A percentile compares a stretch with the other conserved stretches of the same genome.
phyloP scores from a whole-genome alignment of 2,888 invertebrate genomes.

The Agelastica alni region DNA sequence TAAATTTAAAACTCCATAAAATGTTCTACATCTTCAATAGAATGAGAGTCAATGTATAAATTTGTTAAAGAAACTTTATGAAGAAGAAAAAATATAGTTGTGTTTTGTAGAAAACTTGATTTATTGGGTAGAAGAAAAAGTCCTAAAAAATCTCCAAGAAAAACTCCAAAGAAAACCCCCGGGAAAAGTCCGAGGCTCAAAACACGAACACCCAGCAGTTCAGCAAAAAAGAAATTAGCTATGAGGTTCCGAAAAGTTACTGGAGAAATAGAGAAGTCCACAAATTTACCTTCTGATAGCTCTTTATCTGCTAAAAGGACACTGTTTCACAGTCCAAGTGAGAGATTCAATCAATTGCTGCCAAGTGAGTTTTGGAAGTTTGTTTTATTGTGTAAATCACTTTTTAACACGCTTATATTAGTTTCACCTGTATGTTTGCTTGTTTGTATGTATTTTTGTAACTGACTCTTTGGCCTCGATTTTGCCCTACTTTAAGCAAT shows the following conservation, averaged over 20 bases:
- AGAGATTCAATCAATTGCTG: constrained; percentile 35
- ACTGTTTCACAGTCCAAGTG: constrained; percentile 72
- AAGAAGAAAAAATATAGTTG: too few species aligned
- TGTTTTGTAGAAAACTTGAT: constrained; percentile 52
- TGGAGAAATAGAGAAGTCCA: constrained; percentile 41
- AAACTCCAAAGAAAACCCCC: constrained; percentile 59
- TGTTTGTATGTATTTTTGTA: too few species aligned
- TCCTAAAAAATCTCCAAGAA: constrained; percentile 45
- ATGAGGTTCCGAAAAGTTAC: constrained; percentile 45
- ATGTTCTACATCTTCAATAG: too few species aligned
- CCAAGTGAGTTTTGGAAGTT: constrained; percentile 44
- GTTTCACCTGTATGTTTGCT: too few species aligned
- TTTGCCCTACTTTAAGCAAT: too few species aligned
- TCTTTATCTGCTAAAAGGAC: constrained; percentile 64
- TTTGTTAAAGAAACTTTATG: too few species aligned
- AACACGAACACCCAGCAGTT: constrained; percentile 63
- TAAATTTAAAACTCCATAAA: too few species aligned
- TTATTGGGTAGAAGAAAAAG: constrained; percentile 48
- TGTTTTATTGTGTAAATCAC: too few species aligned
- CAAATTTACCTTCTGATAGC: constrained; percentile 38
- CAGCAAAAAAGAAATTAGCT: constrained; percentile 64
- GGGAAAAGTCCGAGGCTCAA: constrained; percentile 60
- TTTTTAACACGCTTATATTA: too few species aligned
- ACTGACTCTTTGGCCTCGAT: too few species aligned
- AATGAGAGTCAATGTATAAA: too few species aligned